Percentiles rank a stretch among this genome's conserved stretches.
phyloP scores from a whole-genome alignment of 2,888 invertebrate genomes.

The Neoaliturus tenellus region DNA sequence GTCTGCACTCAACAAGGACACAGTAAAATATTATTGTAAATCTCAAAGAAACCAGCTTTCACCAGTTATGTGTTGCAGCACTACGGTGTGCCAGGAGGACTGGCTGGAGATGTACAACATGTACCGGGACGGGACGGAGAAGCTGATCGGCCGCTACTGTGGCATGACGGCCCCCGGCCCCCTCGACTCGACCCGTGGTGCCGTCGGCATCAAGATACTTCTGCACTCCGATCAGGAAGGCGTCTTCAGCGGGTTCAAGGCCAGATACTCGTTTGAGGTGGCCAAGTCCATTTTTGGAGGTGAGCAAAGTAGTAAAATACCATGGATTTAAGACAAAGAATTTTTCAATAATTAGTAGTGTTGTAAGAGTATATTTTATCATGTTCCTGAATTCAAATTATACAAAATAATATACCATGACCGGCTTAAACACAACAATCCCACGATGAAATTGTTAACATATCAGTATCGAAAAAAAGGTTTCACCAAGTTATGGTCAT shows the following conservation, averaged over 20 bases:
- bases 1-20: no score
- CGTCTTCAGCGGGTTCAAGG: constrained; percentile 97
- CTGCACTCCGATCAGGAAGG: constrained; percentile 92
- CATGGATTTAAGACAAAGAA: no score
- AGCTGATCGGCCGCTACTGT: constrained; percentile 94
- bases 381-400: no score
- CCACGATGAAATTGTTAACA: no score
- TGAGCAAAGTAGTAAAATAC: constrained; percentile 67
- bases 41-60: no score
- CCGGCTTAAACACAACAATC: no score
- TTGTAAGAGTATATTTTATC: no score
- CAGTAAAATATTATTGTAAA: no score
- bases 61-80: constrained; percentile 74
- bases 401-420: no score
- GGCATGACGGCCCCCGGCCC: constrained; percentile 95
- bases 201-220: constrained; percentile 90
- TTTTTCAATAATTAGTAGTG: no score
- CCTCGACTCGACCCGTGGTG: constrained; percentile 93
- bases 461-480: no score
- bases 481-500: no score
- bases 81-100: constrained; percentile 90
- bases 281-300: constrained; percentile 91
- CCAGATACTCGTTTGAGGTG: constrained; percentile 94
- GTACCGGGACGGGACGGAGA: constrained; percentile 88
- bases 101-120: constrained; percentile 96